Evolutionary conservation across 2,888 invertebrate species (phyloP).

Genomic region (Eurytoma adleriae): DNA sequence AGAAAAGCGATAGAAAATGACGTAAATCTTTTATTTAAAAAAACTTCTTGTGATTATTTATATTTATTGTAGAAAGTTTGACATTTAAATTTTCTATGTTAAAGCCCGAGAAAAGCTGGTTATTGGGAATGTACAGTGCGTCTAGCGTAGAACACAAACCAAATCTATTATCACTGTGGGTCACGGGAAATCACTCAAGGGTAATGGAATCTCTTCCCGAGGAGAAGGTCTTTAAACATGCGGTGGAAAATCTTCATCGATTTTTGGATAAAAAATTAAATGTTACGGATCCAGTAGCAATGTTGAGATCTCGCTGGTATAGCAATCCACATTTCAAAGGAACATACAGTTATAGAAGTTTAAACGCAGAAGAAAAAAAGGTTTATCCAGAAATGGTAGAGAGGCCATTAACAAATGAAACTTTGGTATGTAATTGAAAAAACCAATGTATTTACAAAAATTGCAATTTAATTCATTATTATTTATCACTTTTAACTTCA

Average conservation of each 20-base stretch:
- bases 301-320: slow-evolving; percentile 83
- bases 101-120: slow-evolving; percentile 78
- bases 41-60: not conserved
- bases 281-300: slow-evolving; percentile 76
- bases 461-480: not conserved
- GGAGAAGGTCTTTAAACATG: slow-evolving; percentile 77
- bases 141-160: slow-evolving; percentile 81
- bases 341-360: slow-evolving; percentile 82
- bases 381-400: slow-evolving; percentile 77
- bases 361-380: slow-evolving; percentile 76
- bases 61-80: not conserved
- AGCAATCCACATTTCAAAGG: slow-evolving; percentile 84
- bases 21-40: slow-evolving; percentile 22
- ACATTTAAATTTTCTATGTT: slow-evolving; percentile 17
- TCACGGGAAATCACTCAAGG: slow-evolving; percentile 80
- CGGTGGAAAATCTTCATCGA: slow-evolving; percentile 76
- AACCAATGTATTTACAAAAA: not conserved
- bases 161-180: slow-evolving; percentile 81
- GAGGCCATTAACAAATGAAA: slow-evolving; percentile 73
- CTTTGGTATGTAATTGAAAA: slow-evolving; percentile 22
- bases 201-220: slow-evolving; percentile 80
- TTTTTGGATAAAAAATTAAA: slow-evolving; percentile 76
- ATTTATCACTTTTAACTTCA: not conserved
- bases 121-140: slow-evolving; percentile 81
- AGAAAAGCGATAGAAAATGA: slow-evolving; percentile 50